phyloP scores from a whole-genome alignment of 2,113 vertebrate genomes.

The Scophthalmus maximus region DNA sequence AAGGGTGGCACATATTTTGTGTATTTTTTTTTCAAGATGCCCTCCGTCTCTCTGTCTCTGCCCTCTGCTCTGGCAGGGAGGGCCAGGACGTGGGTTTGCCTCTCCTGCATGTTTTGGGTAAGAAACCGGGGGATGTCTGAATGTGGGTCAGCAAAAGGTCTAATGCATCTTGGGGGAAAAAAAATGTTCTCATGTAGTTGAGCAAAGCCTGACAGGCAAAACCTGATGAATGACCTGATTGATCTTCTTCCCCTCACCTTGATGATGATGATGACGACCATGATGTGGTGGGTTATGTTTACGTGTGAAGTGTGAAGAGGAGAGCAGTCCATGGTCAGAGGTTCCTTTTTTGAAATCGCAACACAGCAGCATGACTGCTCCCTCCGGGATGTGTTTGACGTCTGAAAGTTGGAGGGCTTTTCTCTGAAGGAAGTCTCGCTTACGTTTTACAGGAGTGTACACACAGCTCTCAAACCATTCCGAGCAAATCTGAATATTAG shows the following conservation, averaged over 20 bases:
- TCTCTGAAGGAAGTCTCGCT: too few relatives aligned
- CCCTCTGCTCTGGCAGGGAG: conserved; percentile 69
- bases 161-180: too few relatives aligned
- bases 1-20: neutral
- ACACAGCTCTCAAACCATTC: too few relatives aligned
- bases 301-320: neutral
- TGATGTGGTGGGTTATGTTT: too few relatives aligned
- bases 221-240: too few relatives aligned
- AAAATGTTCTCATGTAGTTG: too few relatives aligned
- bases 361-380: neutral
- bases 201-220: too few relatives aligned
- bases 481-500: neutral
- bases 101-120: conserved; percentile 93
- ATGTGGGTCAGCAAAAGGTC: neutral
- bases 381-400: too few relatives aligned
- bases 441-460: too few relatives aligned
- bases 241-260: too few relatives aligned
- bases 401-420: too few relatives aligned
- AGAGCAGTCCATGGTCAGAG: conserved; percentile 1
- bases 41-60: conserved; percentile 78
- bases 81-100: conserved; percentile 89
- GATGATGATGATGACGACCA: too few relatives aligned
- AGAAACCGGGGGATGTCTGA: conserved; percentile 22
- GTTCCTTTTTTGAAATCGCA: neutral
- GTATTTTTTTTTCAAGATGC: conserved; percentile 69